phyloP scores from a whole-genome alignment of 2,888 invertebrate genomes.

The Diadegma fenestrale region DNA sequence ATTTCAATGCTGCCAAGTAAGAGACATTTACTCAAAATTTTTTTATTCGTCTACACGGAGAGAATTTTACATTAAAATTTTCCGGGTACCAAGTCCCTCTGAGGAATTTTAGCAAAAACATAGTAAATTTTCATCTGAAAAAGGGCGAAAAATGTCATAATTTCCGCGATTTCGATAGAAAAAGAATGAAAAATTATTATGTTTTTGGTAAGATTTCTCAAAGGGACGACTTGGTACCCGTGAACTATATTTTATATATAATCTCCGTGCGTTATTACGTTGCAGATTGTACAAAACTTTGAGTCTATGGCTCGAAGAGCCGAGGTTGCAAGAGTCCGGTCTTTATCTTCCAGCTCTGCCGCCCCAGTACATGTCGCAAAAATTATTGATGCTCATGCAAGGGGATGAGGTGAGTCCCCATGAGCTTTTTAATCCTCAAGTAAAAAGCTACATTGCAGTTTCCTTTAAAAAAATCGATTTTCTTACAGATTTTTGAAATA shows the following conservation, averaged over 20 bases:
- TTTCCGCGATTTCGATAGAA: no score
- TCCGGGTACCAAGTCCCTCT: no score
- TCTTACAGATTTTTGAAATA: no score
- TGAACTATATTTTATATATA: no score
- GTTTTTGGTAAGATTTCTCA: neutral
- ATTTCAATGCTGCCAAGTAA: slow-evolving; percentile 81
- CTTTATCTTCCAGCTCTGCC: slow-evolving; percentile 90
- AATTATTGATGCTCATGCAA: slow-evolving; percentile 88
- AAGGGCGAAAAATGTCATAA: no score
- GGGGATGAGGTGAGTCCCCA: slow-evolving; percentile 86
- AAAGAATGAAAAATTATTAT: no score
- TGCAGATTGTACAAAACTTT: slow-evolving; percentile 88
- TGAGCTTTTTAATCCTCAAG: neutral
- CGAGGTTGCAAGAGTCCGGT: slow-evolving; percentile 89
- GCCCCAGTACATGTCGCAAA: slow-evolving; percentile 89
- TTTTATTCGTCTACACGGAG: neutral
- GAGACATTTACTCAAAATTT: neutral
- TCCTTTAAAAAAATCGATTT: no score
- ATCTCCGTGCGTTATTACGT: no score
- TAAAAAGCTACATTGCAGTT: no score
- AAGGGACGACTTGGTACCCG: neutral
- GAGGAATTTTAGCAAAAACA: no score
- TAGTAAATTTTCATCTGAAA: no score
- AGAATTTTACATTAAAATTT: no score
- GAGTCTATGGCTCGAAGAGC: slow-evolving; percentile 92